Base-by-base conservation (phyloP, 2,888 invertebrate genomes). In the Flexamia atlantica region DNA sequence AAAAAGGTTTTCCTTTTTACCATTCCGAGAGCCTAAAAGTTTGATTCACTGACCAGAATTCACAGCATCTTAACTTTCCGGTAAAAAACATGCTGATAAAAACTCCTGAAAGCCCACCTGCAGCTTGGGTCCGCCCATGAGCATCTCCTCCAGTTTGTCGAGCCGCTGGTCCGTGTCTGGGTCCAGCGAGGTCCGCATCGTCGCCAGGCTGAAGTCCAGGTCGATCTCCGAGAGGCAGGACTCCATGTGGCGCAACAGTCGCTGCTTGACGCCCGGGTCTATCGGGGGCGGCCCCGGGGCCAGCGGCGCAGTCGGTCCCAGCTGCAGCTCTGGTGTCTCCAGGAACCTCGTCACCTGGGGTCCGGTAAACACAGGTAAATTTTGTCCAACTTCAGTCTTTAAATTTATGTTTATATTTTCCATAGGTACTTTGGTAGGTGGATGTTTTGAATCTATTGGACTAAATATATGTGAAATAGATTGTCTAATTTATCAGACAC, bases 151-250 rank as follows among this genome's bases (percentile, higher is more conserved):
- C 70, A 86, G 80, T 42, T 85, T 89, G 89, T 87, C 90, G 32
- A 89, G 90, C 64, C 89, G 88, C 76, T 80, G 87, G 82, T 87
- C 87, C 0, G 86, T 85, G 76, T 87, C 87, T 53, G 84, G 83
- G 23, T 87, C 87, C 25, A 87, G 82, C 4, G 64, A 28, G 9
- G 85, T 83, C 25, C 86, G 84, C 14, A 81, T 74, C 0, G 79
- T 42, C 20, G 83, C 84, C 23, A 80, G 79, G 40, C 84, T 84
- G 80, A 93, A 90, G 88, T 93, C 93, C 84, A 93, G 89, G 87
- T 93, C 93, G 25, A 93, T 91, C 88, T 93, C 93, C 0, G 92
- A 90, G n/a, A 93, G 92, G 88, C 93, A 93, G 87, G 92, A 92
- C 87, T 93, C 93, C 87, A 94, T 88, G 88, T 94, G 93, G 50